phyloP scores from a whole-genome alignment of 1,140 invertebrate species.

The Cecropterus lyciades region DNA sequence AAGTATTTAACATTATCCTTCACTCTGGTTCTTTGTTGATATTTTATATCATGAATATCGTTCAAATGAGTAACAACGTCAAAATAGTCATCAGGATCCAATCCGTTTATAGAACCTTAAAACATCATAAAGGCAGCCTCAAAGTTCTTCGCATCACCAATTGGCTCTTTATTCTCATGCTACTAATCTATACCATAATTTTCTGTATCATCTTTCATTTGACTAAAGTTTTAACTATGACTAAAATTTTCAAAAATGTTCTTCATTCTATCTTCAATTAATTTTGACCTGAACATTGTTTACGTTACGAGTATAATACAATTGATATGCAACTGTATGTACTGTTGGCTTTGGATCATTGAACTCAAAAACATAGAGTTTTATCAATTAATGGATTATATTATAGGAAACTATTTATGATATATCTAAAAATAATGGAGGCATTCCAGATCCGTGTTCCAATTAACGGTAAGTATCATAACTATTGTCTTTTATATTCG shows the following conservation, averaged over 20 bases:
- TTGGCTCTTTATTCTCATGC: neutral
- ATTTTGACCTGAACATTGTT: slow-evolving; percentile 18
- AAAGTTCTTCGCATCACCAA: neutral
- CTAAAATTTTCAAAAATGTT: neutral
- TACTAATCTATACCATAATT: neutral
- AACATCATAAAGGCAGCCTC: neutral
- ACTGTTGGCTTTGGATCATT: slow-evolving; percentile 6
- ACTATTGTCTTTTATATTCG: too few species aligned
- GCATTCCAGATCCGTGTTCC: neutral
- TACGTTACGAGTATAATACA: slow-evolving; percentile 16
- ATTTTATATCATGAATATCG: neutral
- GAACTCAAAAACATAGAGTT: slow-evolving; percentile 5
- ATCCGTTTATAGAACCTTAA: slow-evolving; percentile 16
- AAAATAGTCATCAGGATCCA: slow-evolving; percentile 9
- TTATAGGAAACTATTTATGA: slow-evolving; percentile 19
- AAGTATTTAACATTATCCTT: slow-evolving; percentile 14
- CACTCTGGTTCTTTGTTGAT: neutral
- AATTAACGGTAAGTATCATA: neutral
- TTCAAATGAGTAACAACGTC: slow-evolving; percentile 5
- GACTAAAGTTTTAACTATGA: neutral
- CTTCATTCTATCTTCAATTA: slow-evolving; percentile 17
- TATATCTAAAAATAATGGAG: slow-evolving; percentile 6
- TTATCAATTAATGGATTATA: neutral
- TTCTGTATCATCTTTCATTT: neutral
- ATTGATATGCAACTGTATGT: neutral